Evolutionary conservation across 2,888 invertebrate species (phyloP), one percentile per base, ranked within the genome.

Genomic region (Pyrgus malvae): DNA sequence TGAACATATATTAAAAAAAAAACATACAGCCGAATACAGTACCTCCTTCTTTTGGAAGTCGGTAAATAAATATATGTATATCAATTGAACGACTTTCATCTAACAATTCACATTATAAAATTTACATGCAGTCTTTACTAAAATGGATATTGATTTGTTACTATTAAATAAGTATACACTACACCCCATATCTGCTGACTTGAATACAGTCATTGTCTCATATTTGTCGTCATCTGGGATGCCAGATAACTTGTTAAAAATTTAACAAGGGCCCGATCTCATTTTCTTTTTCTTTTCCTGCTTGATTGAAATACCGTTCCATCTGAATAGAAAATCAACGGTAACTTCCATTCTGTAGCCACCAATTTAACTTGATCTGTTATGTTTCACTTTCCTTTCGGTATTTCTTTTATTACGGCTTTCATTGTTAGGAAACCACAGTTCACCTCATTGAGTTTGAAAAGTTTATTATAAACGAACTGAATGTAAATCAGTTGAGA

Each of bases 231-330:
- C 40, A 49, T 40, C 40, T 40, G 29, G 7, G 29, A 40, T 19
- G 40, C 40, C 48, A 49, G 38, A 31, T 40, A 40, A 49, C 40
- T 49, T 40, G 40, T 49, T 49, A 49, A 29, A 19, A 29, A 38
- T 40, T 49, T 49, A 49, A 49, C 48, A 40, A 49, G 48, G 25
- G 38, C 25, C 16, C n/a, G 29, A 29, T 40, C 65, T 69, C 69
- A 66, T 38, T 48, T 48, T 62, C 65, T 70, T 74, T 68, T 60
- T 63, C 65, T 72, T 74, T 72, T 63, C 62, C 63, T 70, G 67
- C 72, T 73, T 79, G 76, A 80, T 79, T 82, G 79, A 80, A 82
- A 81, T 77, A 72, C 73, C 72, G 68, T 67, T 69, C 67, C 61
- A 60, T 69, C 21, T 76, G 78, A 78, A 78, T 76, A 73, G 77